These are phyloP conservation scores for Apis dorsata DNA, from an alignment of 1,140 invertebrate genomes.

Conservation along the genomic window DNA sequence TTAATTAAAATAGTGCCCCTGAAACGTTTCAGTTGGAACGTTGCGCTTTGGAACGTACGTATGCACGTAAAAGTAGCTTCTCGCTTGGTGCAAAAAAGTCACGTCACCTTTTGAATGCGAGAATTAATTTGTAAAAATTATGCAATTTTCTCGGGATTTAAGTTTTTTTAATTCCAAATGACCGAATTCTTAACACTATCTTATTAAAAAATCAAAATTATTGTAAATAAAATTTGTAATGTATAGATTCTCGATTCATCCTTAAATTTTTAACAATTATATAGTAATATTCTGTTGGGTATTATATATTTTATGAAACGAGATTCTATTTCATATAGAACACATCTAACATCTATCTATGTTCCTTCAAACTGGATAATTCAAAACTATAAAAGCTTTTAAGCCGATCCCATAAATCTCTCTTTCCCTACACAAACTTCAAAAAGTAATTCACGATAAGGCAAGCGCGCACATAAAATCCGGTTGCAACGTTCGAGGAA, in stretches of 20 bases:
- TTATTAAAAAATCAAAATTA: no score
- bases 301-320: neutral
- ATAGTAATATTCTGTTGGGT: no score
- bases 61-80: neutral
- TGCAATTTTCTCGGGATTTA: no score
- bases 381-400: neutral
- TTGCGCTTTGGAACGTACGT: neutral
- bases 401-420: neutral
- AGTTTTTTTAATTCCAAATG: no score
- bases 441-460: neutral
- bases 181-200: no score
- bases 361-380: neutral
- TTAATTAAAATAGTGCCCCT: conserved; percentile 18
- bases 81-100: neutral
- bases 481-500: neutral
- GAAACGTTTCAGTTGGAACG: neutral
- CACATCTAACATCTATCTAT: neutral
- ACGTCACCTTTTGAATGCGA: neutral
- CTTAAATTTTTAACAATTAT: no score
- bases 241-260: no score
- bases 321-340: neutral
- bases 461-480: neutral
- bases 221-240: no score
- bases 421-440: neutral
- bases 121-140: neutral